Base-by-base conservation (phyloP, 2,797 vertebrate genomes). In the Chelonia mydas region DNA sequence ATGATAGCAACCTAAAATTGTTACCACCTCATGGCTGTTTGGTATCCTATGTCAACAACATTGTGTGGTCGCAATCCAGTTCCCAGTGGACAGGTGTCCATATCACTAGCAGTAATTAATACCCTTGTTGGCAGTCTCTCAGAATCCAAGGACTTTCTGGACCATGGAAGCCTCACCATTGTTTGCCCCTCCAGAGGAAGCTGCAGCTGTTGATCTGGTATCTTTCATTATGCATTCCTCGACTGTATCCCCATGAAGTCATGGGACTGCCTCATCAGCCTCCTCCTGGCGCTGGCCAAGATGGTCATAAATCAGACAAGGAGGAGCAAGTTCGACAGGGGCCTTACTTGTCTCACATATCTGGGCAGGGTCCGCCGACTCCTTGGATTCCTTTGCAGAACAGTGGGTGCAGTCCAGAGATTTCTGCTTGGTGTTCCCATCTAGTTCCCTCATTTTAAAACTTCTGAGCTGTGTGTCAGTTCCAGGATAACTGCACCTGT, bases 1-100 rank as follows among this genome's bases (percentile, higher is more conserved):
- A n/a, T 68, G 28, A 2, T 0, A 1, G 6, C 1, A 28, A 51
- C 0, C 3, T 10, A 5, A 57, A 37, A 11, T 23, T 53, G 57
- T 77, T 0, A 80, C 27, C 15, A 27, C 1, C 3, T 1, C 2
- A 49, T 31, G 51, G 82, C 86, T 11, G 61, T 49, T 45, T 77
- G 25, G 74, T 49, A 45, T 28, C 45, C 27, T 77, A 27, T 15
- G 27, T 77, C 74, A 77, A 45, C 45, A 17, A 27, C 27, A 9
- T 7, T 45, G 10, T 47, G 28, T 45, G 27, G 27, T 83, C 81
- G 72, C n/a, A 57, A 15, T 41, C 80, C 51, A 53, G 80, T 16
- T 81, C 53, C 51, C 21, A 57, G 50, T 19, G n/a, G 25, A 15
- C 37, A 76, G 23, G 11, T 76, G 72, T 27, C 11, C 7, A n/a